Conservation (phyloP, 2,888 invertebrate genomes). For the Euclidia mi region DNA sequence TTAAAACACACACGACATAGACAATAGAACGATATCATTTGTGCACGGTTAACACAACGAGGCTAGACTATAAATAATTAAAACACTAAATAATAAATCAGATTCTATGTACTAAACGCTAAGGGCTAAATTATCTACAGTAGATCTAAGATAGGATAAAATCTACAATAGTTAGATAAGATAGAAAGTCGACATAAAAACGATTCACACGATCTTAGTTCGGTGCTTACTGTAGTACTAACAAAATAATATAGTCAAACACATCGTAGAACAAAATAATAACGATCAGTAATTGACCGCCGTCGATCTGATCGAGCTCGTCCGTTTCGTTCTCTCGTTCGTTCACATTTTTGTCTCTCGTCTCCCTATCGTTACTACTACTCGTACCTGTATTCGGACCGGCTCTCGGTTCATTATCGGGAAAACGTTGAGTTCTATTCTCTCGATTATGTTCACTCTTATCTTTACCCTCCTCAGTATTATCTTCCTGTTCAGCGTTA, state of each 20-base stretch:
- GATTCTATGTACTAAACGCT: constrained; percentile 36
- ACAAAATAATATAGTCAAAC: constrained; percentile 67
- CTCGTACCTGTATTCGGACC: constrained; percentile 39
- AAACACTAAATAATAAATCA: constrained; percentile 35
- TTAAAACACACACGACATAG: constrained; percentile 32
- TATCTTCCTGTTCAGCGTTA: constrained; percentile 32
- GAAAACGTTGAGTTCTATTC: constrained; percentile 23
- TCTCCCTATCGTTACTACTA: constrained; percentile 61
- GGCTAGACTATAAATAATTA: constrained; percentile 32
- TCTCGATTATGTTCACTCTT: constrained; percentile 16
- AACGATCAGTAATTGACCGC: constrained; percentile 80
- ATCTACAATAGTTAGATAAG: constrained; percentile 34
- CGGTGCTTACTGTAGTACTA: constrained; percentile 63
- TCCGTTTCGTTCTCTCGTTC: constrained; percentile 72
- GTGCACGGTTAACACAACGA: constrained; percentile 50
- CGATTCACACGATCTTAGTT: constrained; percentile 41
- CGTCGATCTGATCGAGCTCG: constrained; percentile 64
- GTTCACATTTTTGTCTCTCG: constrained; percentile 64
- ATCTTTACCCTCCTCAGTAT: background rate
- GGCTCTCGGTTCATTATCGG: constrained; percentile 42
- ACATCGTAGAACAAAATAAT: constrained; percentile 74
- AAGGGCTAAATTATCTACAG: constrained; percentile 48
- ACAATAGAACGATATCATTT: constrained; percentile 42
- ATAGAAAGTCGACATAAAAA: constrained; percentile 39
- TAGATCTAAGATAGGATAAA: constrained; percentile 33